Conservation (phyloP, 2,888 invertebrate species). For the Drosophila infuscata region DNA sequence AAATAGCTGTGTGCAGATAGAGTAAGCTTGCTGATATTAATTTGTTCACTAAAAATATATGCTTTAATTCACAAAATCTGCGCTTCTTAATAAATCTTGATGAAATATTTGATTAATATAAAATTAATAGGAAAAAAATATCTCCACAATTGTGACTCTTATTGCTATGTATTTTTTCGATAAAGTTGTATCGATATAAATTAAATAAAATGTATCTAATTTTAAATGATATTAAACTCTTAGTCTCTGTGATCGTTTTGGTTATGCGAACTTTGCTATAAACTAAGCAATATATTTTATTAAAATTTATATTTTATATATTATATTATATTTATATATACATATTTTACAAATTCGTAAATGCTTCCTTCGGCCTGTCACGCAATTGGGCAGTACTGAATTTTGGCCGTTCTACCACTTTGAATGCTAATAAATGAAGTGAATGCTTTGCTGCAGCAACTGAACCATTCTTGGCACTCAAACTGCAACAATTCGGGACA, state of each 20-base stretch:
- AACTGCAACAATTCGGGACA: neutral
- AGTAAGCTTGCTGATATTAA: neutral
- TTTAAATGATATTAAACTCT: neutral
- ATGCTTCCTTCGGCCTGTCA: neutral
- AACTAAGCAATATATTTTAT: too few species aligned
- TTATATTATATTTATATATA: too few species aligned
- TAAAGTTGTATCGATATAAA: neutral
- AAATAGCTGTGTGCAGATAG: neutral
- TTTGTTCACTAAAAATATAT: neutral
- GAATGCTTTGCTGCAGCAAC: slow-evolving; percentile 5
- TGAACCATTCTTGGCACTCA: slow-evolving; percentile 30
- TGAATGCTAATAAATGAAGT: slow-evolving; percentile 3
- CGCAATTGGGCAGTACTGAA: neutral
- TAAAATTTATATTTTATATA: too few species aligned
- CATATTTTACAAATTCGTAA: neutral
- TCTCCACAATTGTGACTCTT: neutral
- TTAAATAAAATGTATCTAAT: neutral
- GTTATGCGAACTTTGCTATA: rapidly evolving
- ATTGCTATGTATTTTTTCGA: too few species aligned
- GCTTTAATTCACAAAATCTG: neutral
- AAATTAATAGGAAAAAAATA: neutral
- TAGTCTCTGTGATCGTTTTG: neutral
- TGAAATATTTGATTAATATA: neutral
- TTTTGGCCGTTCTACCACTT: neutral
- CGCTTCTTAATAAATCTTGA: neutral